phyloP scores from a whole-genome alignment of 2,113 vertebrate genomes.

The Amphiprion ocellaris region DNA sequence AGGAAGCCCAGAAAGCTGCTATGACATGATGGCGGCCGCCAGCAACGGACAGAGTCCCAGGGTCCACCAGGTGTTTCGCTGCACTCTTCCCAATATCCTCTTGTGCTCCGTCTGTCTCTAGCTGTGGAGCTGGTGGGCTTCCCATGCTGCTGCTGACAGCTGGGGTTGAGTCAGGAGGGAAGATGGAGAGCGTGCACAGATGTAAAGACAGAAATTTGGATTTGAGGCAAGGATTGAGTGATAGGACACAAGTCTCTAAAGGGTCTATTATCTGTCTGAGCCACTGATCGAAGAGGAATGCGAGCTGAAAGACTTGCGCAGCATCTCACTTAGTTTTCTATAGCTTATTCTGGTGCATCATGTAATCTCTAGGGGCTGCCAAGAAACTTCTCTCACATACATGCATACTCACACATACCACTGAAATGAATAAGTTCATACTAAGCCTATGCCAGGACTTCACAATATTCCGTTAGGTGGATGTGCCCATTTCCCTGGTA shows the following conservation, averaged over 20 bases:
- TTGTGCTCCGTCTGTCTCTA: conserved; percentile 24
- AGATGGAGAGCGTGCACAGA: conserved; percentile 15
- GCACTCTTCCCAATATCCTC: conserved; percentile 37
- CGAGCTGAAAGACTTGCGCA: conserved; percentile 46
- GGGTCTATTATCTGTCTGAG: conserved; percentile 57
- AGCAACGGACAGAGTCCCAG: conserved; percentile 28
- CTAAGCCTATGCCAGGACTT: conserved; percentile 15
- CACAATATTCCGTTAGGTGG: conserved; percentile 1
- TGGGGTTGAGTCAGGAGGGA: conserved; percentile 19
- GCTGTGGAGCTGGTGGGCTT: conserved; percentile 46
- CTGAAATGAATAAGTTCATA: conserved; percentile 32
- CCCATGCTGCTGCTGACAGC: conserved; percentile 25
- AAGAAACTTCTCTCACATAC: conserved; percentile 21
- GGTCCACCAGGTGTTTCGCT: conserved; percentile 53
- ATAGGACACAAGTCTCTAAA: conserved; percentile 44
- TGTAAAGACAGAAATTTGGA: conserved; percentile 32
- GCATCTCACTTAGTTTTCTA: conserved; percentile 47
- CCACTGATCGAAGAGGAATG: conserved; percentile 63
- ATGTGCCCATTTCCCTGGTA: conserved; percentile 36
- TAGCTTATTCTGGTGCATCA: conserved; percentile 40
- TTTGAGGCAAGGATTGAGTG: conserved; percentile 28
- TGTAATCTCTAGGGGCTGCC: conserved; percentile 34
- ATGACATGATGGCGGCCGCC: conserved; percentile 37
- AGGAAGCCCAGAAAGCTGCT: conserved; percentile 49
- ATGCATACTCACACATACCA: background rate